phyloP scores from a whole-genome alignment of 2,113 vertebrate species.

The Plotosus lineatus region DNA sequence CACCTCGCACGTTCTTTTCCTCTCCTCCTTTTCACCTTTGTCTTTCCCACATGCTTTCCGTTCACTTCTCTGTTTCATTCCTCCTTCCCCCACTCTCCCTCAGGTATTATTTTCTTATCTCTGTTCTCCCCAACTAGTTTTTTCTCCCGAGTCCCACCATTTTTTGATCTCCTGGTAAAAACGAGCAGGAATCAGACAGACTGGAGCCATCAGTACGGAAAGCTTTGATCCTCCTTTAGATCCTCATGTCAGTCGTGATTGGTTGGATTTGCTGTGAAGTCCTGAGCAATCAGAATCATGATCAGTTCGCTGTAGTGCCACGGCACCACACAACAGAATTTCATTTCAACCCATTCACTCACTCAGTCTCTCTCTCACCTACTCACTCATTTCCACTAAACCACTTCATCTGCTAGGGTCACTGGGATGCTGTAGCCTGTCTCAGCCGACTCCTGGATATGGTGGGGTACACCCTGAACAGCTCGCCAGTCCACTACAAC shows the following conservation, averaged over 20 bases:
- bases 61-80: background rate
- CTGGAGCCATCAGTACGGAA: slow-evolving; percentile 9
- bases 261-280: background rate
- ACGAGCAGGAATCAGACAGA: background rate
- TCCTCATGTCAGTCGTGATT: slow-evolving; percentile 3
- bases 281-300: slow-evolving; percentile 5
- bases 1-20: too few species aligned
- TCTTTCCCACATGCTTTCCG: background rate
- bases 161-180: background rate
- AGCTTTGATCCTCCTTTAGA: slow-evolving; percentile 18
- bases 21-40: background rate
- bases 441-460: too few species aligned
- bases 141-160: background rate
- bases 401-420: too few species aligned
- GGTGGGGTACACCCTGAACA: too few species aligned
- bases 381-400: too few species aligned
- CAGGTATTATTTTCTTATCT: too few species aligned
- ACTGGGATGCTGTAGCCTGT: too few species aligned
- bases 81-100: too few species aligned
- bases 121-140: too few species aligned
- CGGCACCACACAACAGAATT: background rate
- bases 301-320: background rate
- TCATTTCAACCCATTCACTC: too few species aligned
- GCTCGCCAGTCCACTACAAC: too few species aligned
- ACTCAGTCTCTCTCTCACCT: too few species aligned